Percentiles rank a stretch among this genome's conserved stretches.
Evolutionary conservation across 2,113 vertebrate species (phyloP).

Genomic region (Pungitius pungitius): DNA sequence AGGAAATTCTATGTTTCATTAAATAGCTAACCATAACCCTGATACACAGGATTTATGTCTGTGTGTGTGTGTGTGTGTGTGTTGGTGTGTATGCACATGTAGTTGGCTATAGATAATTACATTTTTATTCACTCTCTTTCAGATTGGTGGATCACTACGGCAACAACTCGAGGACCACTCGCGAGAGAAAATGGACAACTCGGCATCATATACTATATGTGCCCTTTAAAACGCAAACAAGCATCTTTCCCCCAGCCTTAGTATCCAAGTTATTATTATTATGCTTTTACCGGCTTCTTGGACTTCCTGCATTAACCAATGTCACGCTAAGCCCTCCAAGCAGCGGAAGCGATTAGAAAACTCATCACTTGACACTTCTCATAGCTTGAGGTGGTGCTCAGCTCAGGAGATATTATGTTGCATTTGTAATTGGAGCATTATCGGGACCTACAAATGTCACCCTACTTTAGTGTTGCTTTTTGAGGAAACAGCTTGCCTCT

Average conservation of each 20-base stretch:
- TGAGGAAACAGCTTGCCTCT: too few relatives aligned
- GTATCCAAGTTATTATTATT: neutral
- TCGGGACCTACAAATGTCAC: slow-evolving; percentile 9
- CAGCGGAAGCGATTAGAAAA: neutral
- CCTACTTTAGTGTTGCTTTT: neutral
- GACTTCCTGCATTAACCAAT: neutral
- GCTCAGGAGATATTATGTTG: neutral
- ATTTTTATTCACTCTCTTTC: neutral
- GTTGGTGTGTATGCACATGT: neutral
- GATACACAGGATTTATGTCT: neutral
- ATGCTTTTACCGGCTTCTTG: neutral
- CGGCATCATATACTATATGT: neutral
- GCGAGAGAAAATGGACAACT: slow-evolving; percentile 12
- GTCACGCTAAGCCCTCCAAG: neutral
- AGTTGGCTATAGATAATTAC: neutral
- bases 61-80: slow-evolving; percentile 6
- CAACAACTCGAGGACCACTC: slow-evolving; percentile 5
- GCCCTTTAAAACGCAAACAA: slow-evolving; percentile 15
- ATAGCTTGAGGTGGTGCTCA: neutral
- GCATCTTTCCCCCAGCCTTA: neutral
- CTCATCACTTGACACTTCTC: neutral
- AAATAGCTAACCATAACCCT: neutral
- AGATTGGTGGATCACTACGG: neutral
- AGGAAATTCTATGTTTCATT: slow-evolving; percentile 31
- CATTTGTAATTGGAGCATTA: neutral